Percentiles rank a stretch among this genome's conserved stretches.
These are phyloP conservation scores for Meloidogyne floridensis DNA, from an alignment of 1,140 invertebrate species.

Conservation along the genomic window DNA sequence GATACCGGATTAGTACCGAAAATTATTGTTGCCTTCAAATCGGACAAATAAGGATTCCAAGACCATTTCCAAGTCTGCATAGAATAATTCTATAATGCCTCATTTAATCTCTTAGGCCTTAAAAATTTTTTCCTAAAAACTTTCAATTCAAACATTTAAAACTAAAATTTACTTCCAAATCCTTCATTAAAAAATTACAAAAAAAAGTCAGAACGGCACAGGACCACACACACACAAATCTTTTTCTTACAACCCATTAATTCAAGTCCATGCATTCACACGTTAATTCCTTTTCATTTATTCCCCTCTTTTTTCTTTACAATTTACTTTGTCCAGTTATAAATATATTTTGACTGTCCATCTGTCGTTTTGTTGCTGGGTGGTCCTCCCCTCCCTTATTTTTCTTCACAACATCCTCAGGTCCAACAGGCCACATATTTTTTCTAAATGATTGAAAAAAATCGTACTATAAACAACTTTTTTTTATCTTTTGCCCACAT, in stretches of 20 bases:
- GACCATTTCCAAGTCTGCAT: too few relatives aligned
- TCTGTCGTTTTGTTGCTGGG: background rate
- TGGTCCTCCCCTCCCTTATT: background rate
- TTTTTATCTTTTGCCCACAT: constrained; percentile 8
- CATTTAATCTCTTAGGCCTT: too few relatives aligned
- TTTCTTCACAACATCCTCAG: background rate
- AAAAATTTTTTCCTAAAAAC: background rate
- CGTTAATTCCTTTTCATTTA: background rate
- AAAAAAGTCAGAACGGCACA: background rate
- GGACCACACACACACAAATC: background rate
- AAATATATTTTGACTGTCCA: background rate
- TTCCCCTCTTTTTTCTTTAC: background rate
- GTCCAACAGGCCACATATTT: constrained; percentile 2
- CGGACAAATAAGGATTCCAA: too few relatives aligned
- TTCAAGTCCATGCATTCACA: constrained; percentile 7
- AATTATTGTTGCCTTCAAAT: too few relatives aligned
- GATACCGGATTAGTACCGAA: too few relatives aligned
- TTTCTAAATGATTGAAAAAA: constrained; percentile 2
- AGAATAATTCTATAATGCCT: too few relatives aligned
- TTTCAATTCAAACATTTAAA: background rate
- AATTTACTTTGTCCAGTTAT: constrained; percentile 4
- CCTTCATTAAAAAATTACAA: background rate
- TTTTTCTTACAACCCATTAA: background rate
- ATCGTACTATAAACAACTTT: constrained; percentile 9
- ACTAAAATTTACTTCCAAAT: background rate